Percentiles rank a stretch among this genome's conserved stretches.
These are phyloP conservation scores for Galeopterus variegatus DNA, from an alignment of 2,113 vertebrate species.

Conservation along the genomic window DNA sequence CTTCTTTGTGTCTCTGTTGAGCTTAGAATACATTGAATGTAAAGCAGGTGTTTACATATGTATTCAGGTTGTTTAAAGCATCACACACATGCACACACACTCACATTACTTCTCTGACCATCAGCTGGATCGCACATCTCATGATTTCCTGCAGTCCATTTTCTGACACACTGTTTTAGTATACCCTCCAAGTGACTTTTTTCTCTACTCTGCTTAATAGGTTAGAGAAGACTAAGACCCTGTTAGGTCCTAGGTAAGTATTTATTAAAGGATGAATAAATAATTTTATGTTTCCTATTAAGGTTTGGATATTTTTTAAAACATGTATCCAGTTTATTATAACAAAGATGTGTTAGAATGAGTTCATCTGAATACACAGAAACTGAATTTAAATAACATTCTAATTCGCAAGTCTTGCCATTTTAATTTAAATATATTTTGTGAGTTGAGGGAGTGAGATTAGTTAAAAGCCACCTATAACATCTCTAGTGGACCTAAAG, in stretches of 20 bases:
- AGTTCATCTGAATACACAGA: neutral
- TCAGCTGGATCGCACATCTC: neutral
- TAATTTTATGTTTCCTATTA: neutral
- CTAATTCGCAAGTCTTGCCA: neutral
- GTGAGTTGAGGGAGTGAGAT: neutral
- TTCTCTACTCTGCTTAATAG: neutral
- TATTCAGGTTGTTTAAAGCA: neutral
- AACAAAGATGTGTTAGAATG: neutral
- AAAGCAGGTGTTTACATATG: neutral
- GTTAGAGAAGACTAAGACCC: neutral
- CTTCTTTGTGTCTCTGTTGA: neutral
- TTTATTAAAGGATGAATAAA: neutral
- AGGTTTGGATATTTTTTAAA: conserved; percentile 16
- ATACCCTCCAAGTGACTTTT: neutral
- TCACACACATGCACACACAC: neutral
- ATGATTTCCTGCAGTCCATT: neutral
- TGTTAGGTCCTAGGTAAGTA: neutral
- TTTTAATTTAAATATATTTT: neutral
- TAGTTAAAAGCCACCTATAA: neutral
- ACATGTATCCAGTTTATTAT: neutral
- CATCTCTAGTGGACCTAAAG: neutral
- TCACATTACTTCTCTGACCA: neutral
- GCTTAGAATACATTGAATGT: neutral
- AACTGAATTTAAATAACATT: neutral
- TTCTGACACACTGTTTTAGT: neutral